Conservation (phyloP, 2,888 invertebrate genomes). For the Chrysolina haemoptera region DNA sequence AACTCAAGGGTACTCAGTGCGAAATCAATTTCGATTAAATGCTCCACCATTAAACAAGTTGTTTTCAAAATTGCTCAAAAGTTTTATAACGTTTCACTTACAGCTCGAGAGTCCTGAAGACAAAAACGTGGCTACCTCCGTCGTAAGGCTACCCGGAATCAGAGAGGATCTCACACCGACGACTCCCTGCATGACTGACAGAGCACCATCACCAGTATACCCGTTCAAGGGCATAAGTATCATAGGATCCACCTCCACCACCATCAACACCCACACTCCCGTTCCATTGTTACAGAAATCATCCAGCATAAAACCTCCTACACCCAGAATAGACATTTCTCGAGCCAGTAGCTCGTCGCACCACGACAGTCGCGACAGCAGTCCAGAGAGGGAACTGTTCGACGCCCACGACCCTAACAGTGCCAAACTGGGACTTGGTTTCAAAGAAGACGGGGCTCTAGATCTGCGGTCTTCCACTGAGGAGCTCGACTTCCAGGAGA, state of each 20-base stretch:
- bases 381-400: conserved; percentile 85
- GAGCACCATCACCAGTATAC: conserved; percentile 44
- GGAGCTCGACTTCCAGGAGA: conserved; percentile 88
- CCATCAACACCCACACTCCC: conserved; percentile 40
- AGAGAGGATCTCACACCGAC: conserved; percentile 70
- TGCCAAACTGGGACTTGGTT: conserved; percentile 66
- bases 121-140: conserved; percentile 68
- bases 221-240: conserved; percentile 63
- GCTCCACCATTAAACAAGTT: no score
- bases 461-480: conserved; percentile 91
- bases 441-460: conserved; percentile 80
- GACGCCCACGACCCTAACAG: conserved; percentile 65
- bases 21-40: no score
- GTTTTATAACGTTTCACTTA: conserved; percentile 41
- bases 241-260: conserved; percentile 53
- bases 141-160: conserved; percentile 73
- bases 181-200: conserved; percentile 44
- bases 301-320: conserved; percentile 74
- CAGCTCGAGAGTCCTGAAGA: conserved; percentile 76
- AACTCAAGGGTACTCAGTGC: no score
- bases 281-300: conserved; percentile 58
- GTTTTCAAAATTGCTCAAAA: neutral
- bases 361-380: conserved; percentile 88
- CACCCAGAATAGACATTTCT: conserved; percentile 91
- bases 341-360: conserved; percentile 91